A percentile compares a stretch with the other conserved stretches of the same genome.
These are phyloP conservation scores for Caenorhabditis brenneri DNA, from an alignment of 1,140 invertebrate species.

Conservation along the genomic window DNA sequence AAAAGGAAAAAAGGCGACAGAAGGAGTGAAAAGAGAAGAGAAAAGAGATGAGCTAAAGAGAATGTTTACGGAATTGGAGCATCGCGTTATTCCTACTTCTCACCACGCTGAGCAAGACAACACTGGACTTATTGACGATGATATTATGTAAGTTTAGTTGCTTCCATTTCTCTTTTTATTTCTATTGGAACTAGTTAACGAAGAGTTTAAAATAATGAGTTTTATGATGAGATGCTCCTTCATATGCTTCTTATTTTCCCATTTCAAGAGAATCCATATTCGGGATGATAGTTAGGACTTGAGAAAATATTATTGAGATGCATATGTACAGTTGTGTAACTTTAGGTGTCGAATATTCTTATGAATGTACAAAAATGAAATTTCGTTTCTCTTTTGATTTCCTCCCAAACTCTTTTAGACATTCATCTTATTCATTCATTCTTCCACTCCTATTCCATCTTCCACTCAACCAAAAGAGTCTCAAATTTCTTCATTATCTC, in stretches of 20 bases:
- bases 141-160: conserved; percentile 27
- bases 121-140: conserved; percentile 49
- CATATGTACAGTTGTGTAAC: too few relatives aligned
- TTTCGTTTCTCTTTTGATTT: too few relatives aligned
- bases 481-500: conserved; percentile 43
- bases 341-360: too few relatives aligned
- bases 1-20: neutral
- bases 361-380: too few relatives aligned
- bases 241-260: too few relatives aligned
- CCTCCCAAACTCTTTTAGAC: neutral
- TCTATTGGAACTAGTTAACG: neutral
- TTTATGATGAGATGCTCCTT: too few relatives aligned
- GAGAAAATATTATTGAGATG: too few relatives aligned
- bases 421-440: conserved; percentile 13
- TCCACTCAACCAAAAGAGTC: conserved; percentile 20
- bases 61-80: conserved; percentile 38
- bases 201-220: neutral
- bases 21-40: neutral
- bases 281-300: too few relatives aligned
- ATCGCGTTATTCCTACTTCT: conserved; percentile 32
- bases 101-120: conserved; percentile 14
- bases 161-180: neutral
- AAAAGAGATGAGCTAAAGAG: neutral
- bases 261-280: too few relatives aligned
- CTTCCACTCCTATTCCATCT: neutral